A percentile compares a stretch with the other conserved stretches of the same genome.
phyloP scores from a whole-genome alignment of 2,888 invertebrate genomes.

The Catocala nupta region DNA sequence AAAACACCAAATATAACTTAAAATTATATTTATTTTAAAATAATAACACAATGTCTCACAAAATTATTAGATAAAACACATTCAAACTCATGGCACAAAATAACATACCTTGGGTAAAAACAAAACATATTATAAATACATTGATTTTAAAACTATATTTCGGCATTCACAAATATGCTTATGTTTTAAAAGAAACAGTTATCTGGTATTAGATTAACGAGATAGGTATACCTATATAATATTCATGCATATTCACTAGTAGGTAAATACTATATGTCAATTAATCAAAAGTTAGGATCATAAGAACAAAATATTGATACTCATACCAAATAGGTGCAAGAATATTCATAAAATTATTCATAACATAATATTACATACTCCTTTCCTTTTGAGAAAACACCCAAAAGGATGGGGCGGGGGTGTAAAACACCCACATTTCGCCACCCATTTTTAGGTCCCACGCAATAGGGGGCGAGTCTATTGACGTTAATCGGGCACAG shows the following conservation, averaged over 20 bases:
- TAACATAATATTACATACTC: no score
- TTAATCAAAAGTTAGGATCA: no score
- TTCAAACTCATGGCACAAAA: constrained; percentile 40
- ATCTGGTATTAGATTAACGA: no score
- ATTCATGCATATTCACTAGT: no score
- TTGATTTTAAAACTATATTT: not conserved
- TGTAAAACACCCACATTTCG: not conserved
- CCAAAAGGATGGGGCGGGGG: not conserved
- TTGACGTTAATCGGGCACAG: not conserved
- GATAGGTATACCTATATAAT: no score
- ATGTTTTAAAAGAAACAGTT: no score
- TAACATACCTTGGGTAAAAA: constrained; percentile 7
- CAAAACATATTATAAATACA: constrained; percentile 1
- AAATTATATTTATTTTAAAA: constrained; percentile 34
- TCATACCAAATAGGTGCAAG: no score
- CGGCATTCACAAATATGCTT: no score
- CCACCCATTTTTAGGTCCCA: not conserved
- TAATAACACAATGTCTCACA: constrained; percentile 30
- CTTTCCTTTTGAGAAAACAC: no score
- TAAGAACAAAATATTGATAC: no score
- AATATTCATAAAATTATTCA: no score
- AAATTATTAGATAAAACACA: constrained; percentile 24
- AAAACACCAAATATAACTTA: constrained; percentile 19
- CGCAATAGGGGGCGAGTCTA: constrained; percentile 1
- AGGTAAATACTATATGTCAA: no score